These are phyloP conservation scores for Mormyrops attenuatus DNA, from an alignment of 2,797 vertebrate genomes.

Conservation along the genomic window DNA sequence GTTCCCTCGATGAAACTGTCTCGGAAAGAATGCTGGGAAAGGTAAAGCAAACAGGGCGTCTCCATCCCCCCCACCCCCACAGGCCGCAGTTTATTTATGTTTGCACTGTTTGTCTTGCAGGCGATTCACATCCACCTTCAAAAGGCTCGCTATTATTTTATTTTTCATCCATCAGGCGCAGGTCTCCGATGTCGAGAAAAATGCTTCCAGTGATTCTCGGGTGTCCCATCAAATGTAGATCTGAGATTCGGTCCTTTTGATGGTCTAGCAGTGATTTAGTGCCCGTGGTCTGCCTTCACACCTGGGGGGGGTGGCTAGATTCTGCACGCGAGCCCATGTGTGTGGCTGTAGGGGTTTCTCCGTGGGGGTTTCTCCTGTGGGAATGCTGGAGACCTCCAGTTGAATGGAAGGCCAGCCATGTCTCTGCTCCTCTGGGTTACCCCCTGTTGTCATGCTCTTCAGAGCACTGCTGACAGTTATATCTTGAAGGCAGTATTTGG, in stretches of 20 bases:
- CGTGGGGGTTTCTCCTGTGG: neutral
- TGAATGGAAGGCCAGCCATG: no score
- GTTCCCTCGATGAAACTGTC: conserved; percentile 40
- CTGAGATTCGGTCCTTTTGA: conserved; percentile 51
- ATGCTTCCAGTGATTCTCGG: conserved; percentile 52
- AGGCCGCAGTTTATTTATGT: conserved; percentile 49
- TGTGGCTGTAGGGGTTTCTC: neutral
- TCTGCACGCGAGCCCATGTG: neutral
- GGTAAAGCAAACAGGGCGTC: conserved; percentile 40
- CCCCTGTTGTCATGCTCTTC: neutral
- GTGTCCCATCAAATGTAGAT: conserved; percentile 60
- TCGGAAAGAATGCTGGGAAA: conserved; percentile 50
- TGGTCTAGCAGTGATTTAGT: conserved; percentile 1
- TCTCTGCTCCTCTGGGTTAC: neutral
- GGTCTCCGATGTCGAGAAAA: conserved; percentile 38
- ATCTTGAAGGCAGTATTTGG: neutral
- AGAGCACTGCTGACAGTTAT: neutral
- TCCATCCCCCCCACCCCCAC: conserved; percentile 28
- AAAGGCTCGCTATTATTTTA: conserved; percentile 53
- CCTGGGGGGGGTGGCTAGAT: conserved; percentile 11
- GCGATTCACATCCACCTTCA: conserved; percentile 43
- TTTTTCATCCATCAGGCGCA: conserved; percentile 50
- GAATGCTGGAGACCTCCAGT: neutral
- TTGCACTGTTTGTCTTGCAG: conserved; percentile 46
- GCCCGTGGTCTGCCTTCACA: conserved; percentile 42